These are phyloP conservation scores for Apis cerana DNA, from an alignment of 1,140 invertebrate genomes.

Conservation along the genomic window DNA sequence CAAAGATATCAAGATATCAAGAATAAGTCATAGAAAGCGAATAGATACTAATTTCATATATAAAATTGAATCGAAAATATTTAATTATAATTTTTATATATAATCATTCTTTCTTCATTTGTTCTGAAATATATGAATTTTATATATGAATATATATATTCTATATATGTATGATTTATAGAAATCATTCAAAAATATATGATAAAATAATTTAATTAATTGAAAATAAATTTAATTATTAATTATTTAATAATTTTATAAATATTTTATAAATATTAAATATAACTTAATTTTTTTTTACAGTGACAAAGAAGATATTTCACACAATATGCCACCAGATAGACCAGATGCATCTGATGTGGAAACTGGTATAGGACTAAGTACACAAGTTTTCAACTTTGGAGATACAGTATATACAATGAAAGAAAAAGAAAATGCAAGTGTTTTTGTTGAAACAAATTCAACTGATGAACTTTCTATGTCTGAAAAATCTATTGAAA, in stretches of 20 bases:
- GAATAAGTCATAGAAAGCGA: no score
- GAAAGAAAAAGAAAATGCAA: conserved; percentile 70
- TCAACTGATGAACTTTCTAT: conserved; percentile 60
- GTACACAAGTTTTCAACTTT: conserved; percentile 69
- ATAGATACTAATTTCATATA: no score
- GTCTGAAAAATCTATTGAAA: conserved; percentile 62
- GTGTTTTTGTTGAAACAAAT: conserved; percentile 61
- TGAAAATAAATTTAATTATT: background rate
- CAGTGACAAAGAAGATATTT: conserved; percentile 70
- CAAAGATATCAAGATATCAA: no score
- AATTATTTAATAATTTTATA: no score
- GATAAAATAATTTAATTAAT: background rate
- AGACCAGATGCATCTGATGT: conserved; percentile 77
- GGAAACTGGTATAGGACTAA: conserved; percentile 69
- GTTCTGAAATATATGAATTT: no score
- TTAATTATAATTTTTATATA: no score
- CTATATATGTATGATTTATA: no score
- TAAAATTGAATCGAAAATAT: no score
- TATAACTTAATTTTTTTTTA: conserved; percentile 43
- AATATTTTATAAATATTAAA: no score
- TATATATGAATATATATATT: no score
- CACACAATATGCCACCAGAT: conserved; percentile 78
- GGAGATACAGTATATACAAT: conserved; percentile 65
- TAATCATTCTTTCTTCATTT: no score
- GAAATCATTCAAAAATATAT: no score